These are phyloP conservation scores for Lucinisca nassula DNA, from an alignment of 2,888 invertebrate species.

Conservation along the genomic window DNA sequence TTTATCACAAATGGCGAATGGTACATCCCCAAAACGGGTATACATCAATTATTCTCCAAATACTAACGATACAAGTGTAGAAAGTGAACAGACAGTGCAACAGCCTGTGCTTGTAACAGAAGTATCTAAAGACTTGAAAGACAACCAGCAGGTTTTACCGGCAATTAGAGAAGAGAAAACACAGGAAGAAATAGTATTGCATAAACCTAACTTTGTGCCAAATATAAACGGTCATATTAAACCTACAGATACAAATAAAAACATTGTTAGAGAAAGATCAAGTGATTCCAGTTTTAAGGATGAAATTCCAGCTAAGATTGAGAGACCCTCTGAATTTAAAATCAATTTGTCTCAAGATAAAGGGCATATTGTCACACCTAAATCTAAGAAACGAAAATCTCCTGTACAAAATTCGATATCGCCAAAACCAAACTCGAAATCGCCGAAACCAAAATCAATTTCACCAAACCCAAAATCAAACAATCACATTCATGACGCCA, in stretches of 20 bases:
- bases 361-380: neutral
- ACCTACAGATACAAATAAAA: neutral
- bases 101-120: slow-evolving; percentile 72
- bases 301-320: neutral
- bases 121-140: slow-evolving; percentile 41
- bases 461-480: slow-evolving; percentile 18
- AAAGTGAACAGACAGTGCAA: neutral
- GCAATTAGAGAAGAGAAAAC: slow-evolving; percentile 73
- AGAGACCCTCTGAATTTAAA: neutral
- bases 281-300: slow-evolving; percentile 35
- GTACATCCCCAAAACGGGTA: neutral
- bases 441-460: slow-evolving; percentile 1
- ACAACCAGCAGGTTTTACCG: slow-evolving; percentile 53
- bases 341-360: neutral
- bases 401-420: neutral
- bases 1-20: neutral
- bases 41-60: neutral
- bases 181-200: slow-evolving; percentile 70
- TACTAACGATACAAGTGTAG: neutral
- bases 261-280: neutral
- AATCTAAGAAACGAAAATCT: no score
- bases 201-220: neutral
- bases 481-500: neutral
- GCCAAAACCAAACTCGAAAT: neutral
- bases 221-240: neutral